Percentiles rank a stretch among this genome's conserved stretches.
Conservation (phyloP, 2,888 invertebrate genomes). For the Epirrhoe alternata region DNA sequence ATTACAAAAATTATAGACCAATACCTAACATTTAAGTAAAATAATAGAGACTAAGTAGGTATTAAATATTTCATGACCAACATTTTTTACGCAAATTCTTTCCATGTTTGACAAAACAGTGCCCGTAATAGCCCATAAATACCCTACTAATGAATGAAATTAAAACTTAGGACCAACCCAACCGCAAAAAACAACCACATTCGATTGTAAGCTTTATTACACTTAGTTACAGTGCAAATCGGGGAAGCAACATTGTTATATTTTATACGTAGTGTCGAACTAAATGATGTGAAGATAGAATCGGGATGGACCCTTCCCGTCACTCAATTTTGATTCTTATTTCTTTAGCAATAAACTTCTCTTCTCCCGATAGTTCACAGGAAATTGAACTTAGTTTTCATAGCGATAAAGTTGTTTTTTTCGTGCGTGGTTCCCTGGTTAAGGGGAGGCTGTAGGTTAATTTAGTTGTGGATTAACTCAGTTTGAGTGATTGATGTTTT, state of each 20-base stretch:
- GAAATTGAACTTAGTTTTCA: slow-evolving; percentile 48
- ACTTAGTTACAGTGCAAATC: slow-evolving; percentile 43
- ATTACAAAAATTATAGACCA: too few relatives aligned
- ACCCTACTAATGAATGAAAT: slow-evolving; percentile 66
- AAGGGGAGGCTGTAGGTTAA: slow-evolving; percentile 76
- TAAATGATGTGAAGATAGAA: slow-evolving; percentile 73
- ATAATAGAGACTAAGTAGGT: too few relatives aligned
- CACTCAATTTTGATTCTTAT: slow-evolving; percentile 61
- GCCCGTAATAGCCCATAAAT: slow-evolving; percentile 66
- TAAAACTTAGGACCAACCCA: slow-evolving; percentile 51
- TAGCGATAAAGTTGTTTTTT: slow-evolving; percentile 55
- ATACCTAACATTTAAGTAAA: neutral
- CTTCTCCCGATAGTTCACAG: slow-evolving; percentile 31
- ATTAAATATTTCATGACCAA: too few relatives aligned
- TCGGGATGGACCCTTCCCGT: slow-evolving; percentile 57
- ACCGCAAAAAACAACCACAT: slow-evolving; percentile 36
- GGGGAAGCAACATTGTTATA: slow-evolving; percentile 45
- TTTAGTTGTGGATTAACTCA: slow-evolving; percentile 82
- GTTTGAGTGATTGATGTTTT: slow-evolving; percentile 82
- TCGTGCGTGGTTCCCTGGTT: slow-evolving; percentile 48
- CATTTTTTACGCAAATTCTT: neutral
- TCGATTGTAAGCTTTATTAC: slow-evolving; percentile 42
- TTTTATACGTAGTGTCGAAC: slow-evolving; percentile 47
- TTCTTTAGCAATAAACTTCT: slow-evolving; percentile 35
- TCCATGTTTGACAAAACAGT: slow-evolving; percentile 16